Conservation (phyloP, 2,888 invertebrate genomes). For the Phyllotreta cruciferae region DNA sequence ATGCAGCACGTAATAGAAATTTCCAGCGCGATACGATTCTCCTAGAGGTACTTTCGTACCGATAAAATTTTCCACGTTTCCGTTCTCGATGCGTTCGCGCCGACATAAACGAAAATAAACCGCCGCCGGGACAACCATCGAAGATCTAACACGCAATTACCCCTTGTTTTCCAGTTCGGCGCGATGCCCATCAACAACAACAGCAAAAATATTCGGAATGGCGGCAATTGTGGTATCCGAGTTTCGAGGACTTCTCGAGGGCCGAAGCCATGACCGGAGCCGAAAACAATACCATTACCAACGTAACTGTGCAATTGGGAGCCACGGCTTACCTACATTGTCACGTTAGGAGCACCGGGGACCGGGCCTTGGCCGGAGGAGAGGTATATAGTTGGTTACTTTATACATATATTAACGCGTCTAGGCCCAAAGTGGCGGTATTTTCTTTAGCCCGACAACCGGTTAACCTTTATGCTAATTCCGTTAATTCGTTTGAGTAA, state of each 20-base stretch:
- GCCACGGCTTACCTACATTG: slow-evolving; percentile 82
- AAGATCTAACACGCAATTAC: slow-evolving; percentile 2
- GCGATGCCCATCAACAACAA: slow-evolving; percentile 50
- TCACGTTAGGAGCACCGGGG: slow-evolving; percentile 77
- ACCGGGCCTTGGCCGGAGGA: slow-evolving; percentile 64
- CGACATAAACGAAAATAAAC: background rate
- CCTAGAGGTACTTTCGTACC: background rate
- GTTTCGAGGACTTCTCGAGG: slow-evolving; percentile 62
- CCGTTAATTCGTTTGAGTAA: background rate
- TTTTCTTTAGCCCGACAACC: background rate
- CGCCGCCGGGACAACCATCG: background rate
- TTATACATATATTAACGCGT: slow-evolving; percentile 9
- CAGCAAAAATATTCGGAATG: slow-evolving; percentile 62
- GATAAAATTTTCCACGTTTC: background rate
- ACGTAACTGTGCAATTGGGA: slow-evolving; percentile 79
- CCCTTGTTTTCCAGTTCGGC: slow-evolving; percentile 51
- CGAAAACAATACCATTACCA: slow-evolving; percentile 78
- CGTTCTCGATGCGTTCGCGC: slow-evolving; percentile 1
- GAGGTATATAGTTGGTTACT: slow-evolving; percentile 50
- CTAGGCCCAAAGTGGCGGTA: background rate
- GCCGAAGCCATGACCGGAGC: slow-evolving; percentile 59
- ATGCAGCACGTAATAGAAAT: no score
- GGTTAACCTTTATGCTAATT: background rate
- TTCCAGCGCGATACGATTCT: no score
- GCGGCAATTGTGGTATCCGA: slow-evolving; percentile 71